Evolutionary conservation across 1,140 invertebrate genomes (phyloP).

Genomic region (Leptinotarsa texana): DNA sequence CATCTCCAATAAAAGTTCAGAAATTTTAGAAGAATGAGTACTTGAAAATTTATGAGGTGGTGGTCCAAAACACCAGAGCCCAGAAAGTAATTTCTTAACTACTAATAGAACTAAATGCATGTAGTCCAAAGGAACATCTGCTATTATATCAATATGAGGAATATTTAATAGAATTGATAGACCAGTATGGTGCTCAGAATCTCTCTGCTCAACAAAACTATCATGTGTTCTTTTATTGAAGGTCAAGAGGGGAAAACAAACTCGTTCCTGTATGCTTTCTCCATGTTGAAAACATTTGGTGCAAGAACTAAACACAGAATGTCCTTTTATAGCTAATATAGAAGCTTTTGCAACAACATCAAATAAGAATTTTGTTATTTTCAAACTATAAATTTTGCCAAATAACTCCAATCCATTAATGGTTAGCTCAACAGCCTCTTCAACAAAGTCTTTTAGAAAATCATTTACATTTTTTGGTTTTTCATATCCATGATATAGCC

Average conservation of each 20-base stretch:
- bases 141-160: not conserved
- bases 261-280: not conserved
- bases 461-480: conserved; percentile 11
- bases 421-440: not conserved
- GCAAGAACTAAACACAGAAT: conserved; percentile 14
- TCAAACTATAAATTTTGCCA: not conserved
- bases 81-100: not conserved
- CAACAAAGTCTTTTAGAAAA: not conserved
- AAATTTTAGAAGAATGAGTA: not conserved
- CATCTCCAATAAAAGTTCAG: not conserved
- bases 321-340: conserved; percentile 10
- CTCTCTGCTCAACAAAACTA: not conserved
- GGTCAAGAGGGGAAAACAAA: not conserved
- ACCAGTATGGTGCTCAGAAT: not conserved
- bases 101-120: conserved; percentile 13
- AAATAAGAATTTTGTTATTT: conserved; percentile 13
- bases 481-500: conserved; percentile 11
- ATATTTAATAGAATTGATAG: not conserved
- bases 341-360: conserved; percentile 6
- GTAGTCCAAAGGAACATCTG: conserved; percentile 7
- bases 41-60: not conserved
- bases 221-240: conserved; percentile 1
- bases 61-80: conserved; percentile 2
- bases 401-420: not conserved
- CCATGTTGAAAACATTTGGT: conserved; percentile 27